Evolutionary conservation across 2,888 invertebrate species (phyloP).

Genomic region (Drosophila conformis): DNA sequence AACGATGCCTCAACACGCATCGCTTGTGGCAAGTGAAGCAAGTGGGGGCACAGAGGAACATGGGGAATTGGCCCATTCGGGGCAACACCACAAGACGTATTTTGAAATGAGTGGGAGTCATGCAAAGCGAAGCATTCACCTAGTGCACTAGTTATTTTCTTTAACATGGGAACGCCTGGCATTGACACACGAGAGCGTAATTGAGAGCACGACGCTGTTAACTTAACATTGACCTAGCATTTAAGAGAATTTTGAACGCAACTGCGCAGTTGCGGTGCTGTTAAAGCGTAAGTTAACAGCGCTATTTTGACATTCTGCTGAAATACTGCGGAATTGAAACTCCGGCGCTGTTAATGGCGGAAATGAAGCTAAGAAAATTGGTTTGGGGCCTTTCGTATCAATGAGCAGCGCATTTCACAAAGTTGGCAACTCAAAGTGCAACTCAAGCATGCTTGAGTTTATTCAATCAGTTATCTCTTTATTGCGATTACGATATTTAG

Average conservation of each 20-base stretch:
- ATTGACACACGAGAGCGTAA: constrained; percentile 36
- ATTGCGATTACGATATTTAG: background rate
- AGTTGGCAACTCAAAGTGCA: constrained; percentile 1
- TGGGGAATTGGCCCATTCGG: constrained; percentile 29
- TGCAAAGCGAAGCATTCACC: constrained; percentile 51
- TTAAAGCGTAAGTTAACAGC: constrained; percentile 24
- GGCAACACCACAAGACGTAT: constrained; percentile 46
- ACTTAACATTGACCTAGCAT: constrained; percentile 58
- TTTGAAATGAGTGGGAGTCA: constrained; percentile 55
- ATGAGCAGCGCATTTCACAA: background rate
- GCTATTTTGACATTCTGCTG: background rate
- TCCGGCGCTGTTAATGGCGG: background rate
- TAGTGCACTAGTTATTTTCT: constrained; percentile 49
- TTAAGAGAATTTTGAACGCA: constrained; percentile 53
- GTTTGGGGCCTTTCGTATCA: background rate
- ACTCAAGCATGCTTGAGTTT: background rate
- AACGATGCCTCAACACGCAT: constrained; percentile 37
- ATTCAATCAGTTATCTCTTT: background rate
- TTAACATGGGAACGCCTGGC: constrained; percentile 33
- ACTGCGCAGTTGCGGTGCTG: constrained; percentile 60
- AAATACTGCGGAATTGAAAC: constrained; percentile 38
- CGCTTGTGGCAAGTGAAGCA: background rate
- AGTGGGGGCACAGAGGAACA: background rate
- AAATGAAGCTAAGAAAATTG: constrained; percentile 29
- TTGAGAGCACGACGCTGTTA: constrained; percentile 10